Evolutionary conservation across 2,797 vertebrate species (phyloP), one percentile per base, ranked within the genome.

Genomic region (Anguilla megastoma): DNA sequence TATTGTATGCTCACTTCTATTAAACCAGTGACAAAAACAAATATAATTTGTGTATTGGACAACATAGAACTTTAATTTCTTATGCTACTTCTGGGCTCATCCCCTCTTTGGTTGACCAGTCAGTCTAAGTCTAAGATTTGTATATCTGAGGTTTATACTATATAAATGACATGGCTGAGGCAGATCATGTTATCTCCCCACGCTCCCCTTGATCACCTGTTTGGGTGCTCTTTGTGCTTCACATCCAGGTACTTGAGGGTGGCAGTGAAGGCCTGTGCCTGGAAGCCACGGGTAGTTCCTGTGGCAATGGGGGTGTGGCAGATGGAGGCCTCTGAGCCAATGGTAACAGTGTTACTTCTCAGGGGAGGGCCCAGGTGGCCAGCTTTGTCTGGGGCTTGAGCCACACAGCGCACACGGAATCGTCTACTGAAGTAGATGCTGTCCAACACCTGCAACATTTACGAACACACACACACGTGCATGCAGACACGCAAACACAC

Each of bases 391-490:
- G 98, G 93, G 2, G 98, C 99, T 92, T 99, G 98, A 80, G 98
- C 98, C 89, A 99, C 97, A 0, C 99, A 99, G 88, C 98, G 98
- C 0, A 99, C 94, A 0, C 98, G 98, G 95, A 99, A 99, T 2
- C 98, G 96, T 0, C 98, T 96, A 93, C 98, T 99, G 94, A 99
- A 99, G 92, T 99, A 99, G 92, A 99, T 98, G 88, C 98, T 99
- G 94, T 99, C 99, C 93, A 99, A 95, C 6, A 99, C 98, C 98
- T 99, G 92, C 24, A 4, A 30, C 30, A 48, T 10, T 9, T 41
- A 86, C 16, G 14, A 21, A 88, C 74, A 83, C 33, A 48, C 41
- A 80, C 30, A 69, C 63, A 69, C 41, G 41, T 45, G 41, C 41
- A 4, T 45, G 41, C 41, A 45, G 41, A 45, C 27, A 74, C 60